Percentiles rank a stretch among this genome's conserved stretches.
phyloP scores from a whole-genome alignment of 1,140 invertebrate species.

The Proctacanthus coquilletti region DNA sequence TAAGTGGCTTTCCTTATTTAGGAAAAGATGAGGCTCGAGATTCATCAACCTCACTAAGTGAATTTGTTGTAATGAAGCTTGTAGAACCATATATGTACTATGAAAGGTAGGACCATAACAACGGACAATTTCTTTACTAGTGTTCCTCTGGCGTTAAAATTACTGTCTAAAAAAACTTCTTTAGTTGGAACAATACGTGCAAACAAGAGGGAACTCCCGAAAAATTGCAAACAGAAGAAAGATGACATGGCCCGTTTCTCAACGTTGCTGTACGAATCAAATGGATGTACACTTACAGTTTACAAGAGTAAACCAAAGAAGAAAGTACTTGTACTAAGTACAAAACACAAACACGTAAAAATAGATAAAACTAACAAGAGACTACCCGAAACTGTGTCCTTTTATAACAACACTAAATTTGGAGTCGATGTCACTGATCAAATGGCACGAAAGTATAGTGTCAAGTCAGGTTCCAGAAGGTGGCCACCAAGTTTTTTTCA shows the following conservation, averaged over 20 bases:
- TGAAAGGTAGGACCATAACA: slow-evolving; percentile 16
- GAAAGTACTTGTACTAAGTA: slow-evolving; percentile 13
- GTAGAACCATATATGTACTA: slow-evolving; percentile 14
- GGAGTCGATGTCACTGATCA: too few relatives aligned
- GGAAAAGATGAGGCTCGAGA: slow-evolving; percentile 16
- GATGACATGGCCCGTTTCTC: slow-evolving; percentile 1
- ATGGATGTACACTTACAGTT: slow-evolving; percentile 5
- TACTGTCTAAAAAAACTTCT: slow-evolving; percentile 9
- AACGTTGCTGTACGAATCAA: not conserved
- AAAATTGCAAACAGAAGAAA: slow-evolving; percentile 4
- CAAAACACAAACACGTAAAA: slow-evolving; percentile 9
- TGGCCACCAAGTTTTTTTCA: too few relatives aligned
- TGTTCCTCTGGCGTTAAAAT: slow-evolving; percentile 11
- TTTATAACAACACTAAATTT: slow-evolving; percentile 14
- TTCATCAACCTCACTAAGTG: slow-evolving; percentile 9
- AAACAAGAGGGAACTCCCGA: slow-evolving; percentile 10
- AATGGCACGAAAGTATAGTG: too few relatives aligned
- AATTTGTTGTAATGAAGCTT: slow-evolving; percentile 16
- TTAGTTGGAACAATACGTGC: slow-evolving; percentile 12
- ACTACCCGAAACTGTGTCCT: slow-evolving; percentile 11
- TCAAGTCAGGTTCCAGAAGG: too few relatives aligned
- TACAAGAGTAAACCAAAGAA: slow-evolving; percentile 14
- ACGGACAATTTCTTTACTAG: slow-evolving; percentile 22
- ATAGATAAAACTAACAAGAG: slow-evolving; percentile 7
- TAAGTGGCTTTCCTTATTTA: slow-evolving; percentile 26